Evolutionary conservation across 2,113 vertebrate genomes (phyloP).

Genomic region (Nannospalax galili): DNA sequence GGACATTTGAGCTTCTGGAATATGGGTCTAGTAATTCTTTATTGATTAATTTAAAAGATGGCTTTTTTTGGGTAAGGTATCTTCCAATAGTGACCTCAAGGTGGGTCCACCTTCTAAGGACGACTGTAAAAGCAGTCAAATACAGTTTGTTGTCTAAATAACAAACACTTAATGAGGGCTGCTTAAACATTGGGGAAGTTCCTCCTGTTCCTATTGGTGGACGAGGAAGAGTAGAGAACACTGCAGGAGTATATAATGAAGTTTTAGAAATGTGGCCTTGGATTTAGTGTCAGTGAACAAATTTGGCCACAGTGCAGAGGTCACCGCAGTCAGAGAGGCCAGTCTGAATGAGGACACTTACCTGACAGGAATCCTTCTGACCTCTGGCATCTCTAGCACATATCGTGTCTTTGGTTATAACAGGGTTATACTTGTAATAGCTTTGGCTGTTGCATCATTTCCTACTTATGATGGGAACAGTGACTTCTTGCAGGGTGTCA

Average conservation of each 20-base stretch:
- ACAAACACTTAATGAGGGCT: neutral
- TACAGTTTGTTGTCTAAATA: neutral
- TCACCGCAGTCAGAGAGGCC: too few relatives aligned
- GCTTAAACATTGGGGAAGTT: neutral
- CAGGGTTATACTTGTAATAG: constrained; percentile 45
- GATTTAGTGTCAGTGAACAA: neutral
- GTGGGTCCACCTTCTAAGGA: neutral
- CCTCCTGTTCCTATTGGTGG: neutral
- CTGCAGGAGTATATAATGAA: neutral
- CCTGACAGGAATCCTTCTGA: constrained; percentile 61
- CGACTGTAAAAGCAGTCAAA: neutral
- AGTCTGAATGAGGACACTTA: neutral
- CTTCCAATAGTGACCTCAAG: neutral
- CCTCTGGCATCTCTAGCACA: constrained; percentile 39
- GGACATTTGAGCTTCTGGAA: neutral
- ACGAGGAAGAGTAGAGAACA: neutral
- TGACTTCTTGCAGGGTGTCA: constrained; percentile 65
- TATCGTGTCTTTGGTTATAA: constrained; percentile 58
- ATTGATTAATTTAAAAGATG: neutral
- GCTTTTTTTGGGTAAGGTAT: neutral
- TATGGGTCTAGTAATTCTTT: neutral
- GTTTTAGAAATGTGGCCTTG: neutral
- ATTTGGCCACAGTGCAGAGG: neutral
- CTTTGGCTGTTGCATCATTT: constrained; percentile 29
- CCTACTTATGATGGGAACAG: constrained; percentile 9